Percentiles rank a stretch among this genome's conserved stretches.
Evolutionary conservation across 2,888 invertebrate genomes (phyloP).

Genomic region (Graphium colonna): DNA sequence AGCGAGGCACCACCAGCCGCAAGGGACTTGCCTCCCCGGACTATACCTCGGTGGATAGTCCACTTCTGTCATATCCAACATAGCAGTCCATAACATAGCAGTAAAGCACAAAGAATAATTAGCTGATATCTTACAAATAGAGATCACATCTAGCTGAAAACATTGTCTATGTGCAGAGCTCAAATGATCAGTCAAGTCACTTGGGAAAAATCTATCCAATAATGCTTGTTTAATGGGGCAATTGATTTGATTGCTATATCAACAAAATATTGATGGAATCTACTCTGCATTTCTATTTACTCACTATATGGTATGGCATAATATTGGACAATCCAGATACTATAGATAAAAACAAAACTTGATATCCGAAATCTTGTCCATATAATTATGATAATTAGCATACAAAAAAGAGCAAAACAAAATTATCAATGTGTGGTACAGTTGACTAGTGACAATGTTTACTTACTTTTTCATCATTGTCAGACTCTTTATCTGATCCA

Average conservation of each 20-base stretch:
- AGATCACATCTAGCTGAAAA: conserved; percentile 6
- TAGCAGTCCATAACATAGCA: conserved; percentile 37
- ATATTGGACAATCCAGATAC: conserved; percentile 76
- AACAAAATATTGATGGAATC: conserved; percentile 26
- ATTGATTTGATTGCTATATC: neutral
- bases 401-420: conserved; percentile 29
- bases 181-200: neutral
- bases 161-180: conserved; percentile 12
- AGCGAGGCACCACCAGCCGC: conserved; percentile 72
- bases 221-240: conserved; percentile 7
- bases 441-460: neutral
- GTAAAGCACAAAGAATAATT: conserved; percentile 6
- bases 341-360: conserved; percentile 29
- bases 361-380: conserved; percentile 37
- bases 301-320: conserved; percentile 35
- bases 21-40: conserved; percentile 83
- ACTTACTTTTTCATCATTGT: conserved; percentile 94
- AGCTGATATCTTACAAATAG: conserved; percentile 12
- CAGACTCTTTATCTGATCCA: conserved; percentile 92
- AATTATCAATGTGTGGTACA: conserved; percentile 15
- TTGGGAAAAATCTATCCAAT: conserved; percentile 2
- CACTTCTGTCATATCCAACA: conserved; percentile 84
- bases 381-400: conserved; percentile 28
- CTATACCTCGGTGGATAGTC: conserved; percentile 89
- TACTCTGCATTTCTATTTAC: conserved; percentile 71